Evolutionary conservation across 1,140 invertebrate species (phyloP).

Genomic region (Diachasmimorpha longicaudata): DNA sequence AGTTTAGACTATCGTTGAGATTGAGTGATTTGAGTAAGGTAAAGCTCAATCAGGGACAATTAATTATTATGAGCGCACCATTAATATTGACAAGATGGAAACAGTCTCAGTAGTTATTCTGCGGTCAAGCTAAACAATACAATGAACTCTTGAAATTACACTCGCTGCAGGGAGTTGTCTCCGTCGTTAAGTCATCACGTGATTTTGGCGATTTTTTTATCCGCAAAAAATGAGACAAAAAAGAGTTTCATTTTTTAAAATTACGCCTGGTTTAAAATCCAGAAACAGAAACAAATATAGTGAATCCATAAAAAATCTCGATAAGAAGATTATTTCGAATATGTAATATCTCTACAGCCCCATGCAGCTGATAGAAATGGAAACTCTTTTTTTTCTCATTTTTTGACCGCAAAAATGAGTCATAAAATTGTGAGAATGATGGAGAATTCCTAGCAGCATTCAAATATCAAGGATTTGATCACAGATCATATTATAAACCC

Average conservation of each 20-base stretch:
- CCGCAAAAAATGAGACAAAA: too few species aligned
- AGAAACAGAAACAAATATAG: too few species aligned
- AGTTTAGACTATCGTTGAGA: not conserved
- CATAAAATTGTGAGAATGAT: not conserved
- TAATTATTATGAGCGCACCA: not conserved
- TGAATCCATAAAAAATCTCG: too few species aligned
- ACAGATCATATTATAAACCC: not conserved
- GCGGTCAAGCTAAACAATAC: not conserved
- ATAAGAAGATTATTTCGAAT: not conserved
- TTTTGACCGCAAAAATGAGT: not conserved
- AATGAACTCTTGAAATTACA: not conserved
- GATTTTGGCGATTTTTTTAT: not conserved
- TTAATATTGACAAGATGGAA: constrained; percentile 28
- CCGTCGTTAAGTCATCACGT: too few species aligned
- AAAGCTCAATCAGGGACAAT: not conserved
- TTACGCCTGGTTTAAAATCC: too few species aligned
- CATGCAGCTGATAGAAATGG: not conserved
- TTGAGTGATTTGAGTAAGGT: not conserved
- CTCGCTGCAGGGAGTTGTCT: too few species aligned
- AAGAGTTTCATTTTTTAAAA: too few species aligned
- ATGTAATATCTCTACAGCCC: not conserved
- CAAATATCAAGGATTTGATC: not conserved
- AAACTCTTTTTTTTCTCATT: not conserved
- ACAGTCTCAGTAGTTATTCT: constrained; percentile 29
- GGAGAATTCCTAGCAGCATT: too few species aligned